Conservation (phyloP, 2,888 invertebrate species). For the Pachymerium ferrugineum region DNA sequence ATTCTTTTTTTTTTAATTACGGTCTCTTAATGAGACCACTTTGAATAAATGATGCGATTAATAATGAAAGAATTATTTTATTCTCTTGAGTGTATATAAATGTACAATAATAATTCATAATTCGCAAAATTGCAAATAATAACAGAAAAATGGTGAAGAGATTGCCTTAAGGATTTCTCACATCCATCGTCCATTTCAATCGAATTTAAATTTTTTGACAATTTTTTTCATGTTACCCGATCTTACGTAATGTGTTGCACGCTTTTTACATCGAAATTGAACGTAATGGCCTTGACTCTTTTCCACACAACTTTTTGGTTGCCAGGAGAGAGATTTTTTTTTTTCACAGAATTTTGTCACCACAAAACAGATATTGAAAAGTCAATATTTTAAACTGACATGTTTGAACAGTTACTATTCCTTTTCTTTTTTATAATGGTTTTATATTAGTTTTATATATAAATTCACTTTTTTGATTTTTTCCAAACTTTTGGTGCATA, state of each 20-base stretch:
- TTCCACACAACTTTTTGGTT: background rate
- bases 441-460: background rate
- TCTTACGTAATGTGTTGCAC: no score
- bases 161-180: background rate
- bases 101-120: constrained; percentile 25
- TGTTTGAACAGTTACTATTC: background rate
- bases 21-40: background rate
- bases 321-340: background rate
- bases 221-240: background rate
- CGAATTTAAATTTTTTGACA: background rate
- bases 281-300: constrained; percentile 7
- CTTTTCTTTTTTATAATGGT: background rate
- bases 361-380: constrained; percentile 19
- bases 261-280: background rate
- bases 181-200: background rate
- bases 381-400: constrained; percentile 28
- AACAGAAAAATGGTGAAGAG: constrained; percentile 14
- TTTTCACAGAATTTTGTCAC: background rate
- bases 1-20: background rate
- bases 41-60: background rate
- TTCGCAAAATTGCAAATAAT: constrained; percentile 27
- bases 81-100: constrained; percentile 27
- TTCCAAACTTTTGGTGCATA: background rate
- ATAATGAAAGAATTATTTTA: constrained; percentile 28
- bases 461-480: background rate